A percentile compares a stretch with the other conserved stretches of the same genome.
phyloP scores from a whole-genome alignment of 2,113 vertebrate species.

The Pachyramphus minor region DNA sequence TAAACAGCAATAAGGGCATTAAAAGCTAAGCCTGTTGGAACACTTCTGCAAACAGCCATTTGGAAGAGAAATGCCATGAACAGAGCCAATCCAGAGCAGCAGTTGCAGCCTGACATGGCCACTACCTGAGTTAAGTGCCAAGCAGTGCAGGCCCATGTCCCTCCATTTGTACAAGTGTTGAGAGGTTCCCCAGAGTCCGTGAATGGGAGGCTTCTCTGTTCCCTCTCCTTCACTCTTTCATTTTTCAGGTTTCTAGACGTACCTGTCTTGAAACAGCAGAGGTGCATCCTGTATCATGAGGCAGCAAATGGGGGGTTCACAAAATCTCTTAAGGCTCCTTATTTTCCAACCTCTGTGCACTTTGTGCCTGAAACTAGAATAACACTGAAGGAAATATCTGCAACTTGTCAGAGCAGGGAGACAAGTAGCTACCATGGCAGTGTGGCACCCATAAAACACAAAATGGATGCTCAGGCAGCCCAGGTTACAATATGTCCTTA shows the following conservation, averaged over 20 bases:
- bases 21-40: background rate
- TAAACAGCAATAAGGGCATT: background rate
- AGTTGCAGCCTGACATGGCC: background rate
- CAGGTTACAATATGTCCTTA: background rate
- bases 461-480: background rate
- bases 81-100: background rate
- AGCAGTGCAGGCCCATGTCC: background rate
- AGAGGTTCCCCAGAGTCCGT: background rate
- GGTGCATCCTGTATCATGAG: fast-evolving
- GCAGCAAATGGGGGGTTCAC: background rate
- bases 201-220: background rate
- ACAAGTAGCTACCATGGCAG: background rate
- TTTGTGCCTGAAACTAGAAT: background rate
- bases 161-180: background rate
- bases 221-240: background rate
- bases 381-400: background rate
- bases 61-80: background rate
- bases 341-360: background rate
- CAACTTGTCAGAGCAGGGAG: background rate
- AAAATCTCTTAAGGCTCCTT: background rate
- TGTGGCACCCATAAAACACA: background rate
- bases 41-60: background rate
- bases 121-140: background rate
- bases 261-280: background rate
- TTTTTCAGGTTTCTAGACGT: background rate